Percentiles rank a stretch among this genome's conserved stretches.
These are phyloP conservation scores for Sicus ferrugineus DNA, from an alignment of 2,888 invertebrate species.

Conservation along the genomic window DNA sequence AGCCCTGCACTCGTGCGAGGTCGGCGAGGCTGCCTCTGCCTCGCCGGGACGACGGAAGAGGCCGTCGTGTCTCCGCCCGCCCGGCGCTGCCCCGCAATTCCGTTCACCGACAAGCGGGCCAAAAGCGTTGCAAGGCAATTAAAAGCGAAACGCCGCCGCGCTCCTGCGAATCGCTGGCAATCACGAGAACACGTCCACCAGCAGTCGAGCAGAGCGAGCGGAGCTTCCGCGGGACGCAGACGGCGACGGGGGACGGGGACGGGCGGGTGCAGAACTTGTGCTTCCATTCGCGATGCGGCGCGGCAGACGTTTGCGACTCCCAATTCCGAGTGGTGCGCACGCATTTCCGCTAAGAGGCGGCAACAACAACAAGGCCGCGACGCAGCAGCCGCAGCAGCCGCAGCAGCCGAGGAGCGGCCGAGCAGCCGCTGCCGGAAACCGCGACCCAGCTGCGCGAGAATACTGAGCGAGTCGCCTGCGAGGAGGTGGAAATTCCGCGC, in stretches of 20 bases:
- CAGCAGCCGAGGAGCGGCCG: background rate
- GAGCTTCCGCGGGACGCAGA: background rate
- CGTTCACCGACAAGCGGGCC: too few species aligned
- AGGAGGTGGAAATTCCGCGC: too few species aligned
- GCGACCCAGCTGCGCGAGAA: slow-evolving; percentile 30
- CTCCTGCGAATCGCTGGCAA: slow-evolving; percentile 1
- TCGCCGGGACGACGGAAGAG: too few species aligned
- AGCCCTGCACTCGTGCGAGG: too few species aligned
- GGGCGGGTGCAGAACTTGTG: slow-evolving; percentile 5
- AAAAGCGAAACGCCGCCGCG: slow-evolving; percentile 29
- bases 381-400: slow-evolving; percentile 7
- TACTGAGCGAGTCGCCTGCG: too few species aligned
- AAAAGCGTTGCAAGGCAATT: slow-evolving; percentile 35
- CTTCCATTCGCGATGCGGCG: slow-evolving; percentile 36
- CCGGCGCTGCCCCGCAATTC: too few species aligned
- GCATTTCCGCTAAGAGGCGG: slow-evolving; percentile 39
- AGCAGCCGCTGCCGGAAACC: slow-evolving; percentile 34
- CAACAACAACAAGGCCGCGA: slow-evolving; percentile 16
- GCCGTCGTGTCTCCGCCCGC: too few species aligned
- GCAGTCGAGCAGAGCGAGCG: background rate
- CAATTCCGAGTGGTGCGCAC: slow-evolving; percentile 40
- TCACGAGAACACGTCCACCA: slow-evolving; percentile 16
- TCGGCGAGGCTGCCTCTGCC: too few species aligned
- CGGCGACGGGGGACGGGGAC: background rate
- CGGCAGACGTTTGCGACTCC: slow-evolving; percentile 38